Evolutionary conservation across 2,113 vertebrate species (phyloP).

Genomic region (Amblyornis subalaris): DNA sequence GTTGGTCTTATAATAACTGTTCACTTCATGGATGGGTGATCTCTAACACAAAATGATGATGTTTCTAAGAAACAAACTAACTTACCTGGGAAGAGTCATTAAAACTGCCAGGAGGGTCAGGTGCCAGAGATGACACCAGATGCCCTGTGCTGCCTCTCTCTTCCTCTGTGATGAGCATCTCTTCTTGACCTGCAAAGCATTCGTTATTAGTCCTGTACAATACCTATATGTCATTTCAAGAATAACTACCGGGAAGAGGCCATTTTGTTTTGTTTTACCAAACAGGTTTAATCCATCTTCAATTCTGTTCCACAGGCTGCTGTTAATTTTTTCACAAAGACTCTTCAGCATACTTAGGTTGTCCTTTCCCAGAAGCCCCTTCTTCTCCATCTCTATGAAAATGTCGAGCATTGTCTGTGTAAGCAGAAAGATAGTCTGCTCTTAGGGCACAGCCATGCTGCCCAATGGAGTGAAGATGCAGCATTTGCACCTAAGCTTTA

Average conservation of each 20-base stretch:
- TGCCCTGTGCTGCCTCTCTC: background rate
- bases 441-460: background rate
- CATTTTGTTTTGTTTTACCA: conserved; percentile 17
- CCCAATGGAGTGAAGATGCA: background rate
- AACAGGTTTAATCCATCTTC: conserved; percentile 13
- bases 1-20: background rate
- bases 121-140: background rate
- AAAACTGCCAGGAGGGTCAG: background rate
- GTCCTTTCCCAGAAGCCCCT: conserved; percentile 38
- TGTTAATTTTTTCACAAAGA: conserved; percentile 48
- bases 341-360: conserved; percentile 50
- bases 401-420: conserved; percentile 66
- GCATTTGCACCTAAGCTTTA: background rate
- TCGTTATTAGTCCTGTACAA: background rate
- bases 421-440: conserved; percentile 27
- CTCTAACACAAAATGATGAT: background rate
- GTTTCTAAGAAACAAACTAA: background rate
- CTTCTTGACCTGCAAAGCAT: conserved; percentile 29
- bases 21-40: background rate
- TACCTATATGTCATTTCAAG: background rate
- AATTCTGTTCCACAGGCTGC: conserved; percentile 60
- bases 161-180: background rate
- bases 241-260: background rate
- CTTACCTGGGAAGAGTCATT: conserved; percentile 22
- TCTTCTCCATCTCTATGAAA: conserved; percentile 77